These are phyloP conservation scores for Liasis olivaceus DNA, from an alignment of 2,797 vertebrate genomes.

Conservation along the genomic window DNA sequence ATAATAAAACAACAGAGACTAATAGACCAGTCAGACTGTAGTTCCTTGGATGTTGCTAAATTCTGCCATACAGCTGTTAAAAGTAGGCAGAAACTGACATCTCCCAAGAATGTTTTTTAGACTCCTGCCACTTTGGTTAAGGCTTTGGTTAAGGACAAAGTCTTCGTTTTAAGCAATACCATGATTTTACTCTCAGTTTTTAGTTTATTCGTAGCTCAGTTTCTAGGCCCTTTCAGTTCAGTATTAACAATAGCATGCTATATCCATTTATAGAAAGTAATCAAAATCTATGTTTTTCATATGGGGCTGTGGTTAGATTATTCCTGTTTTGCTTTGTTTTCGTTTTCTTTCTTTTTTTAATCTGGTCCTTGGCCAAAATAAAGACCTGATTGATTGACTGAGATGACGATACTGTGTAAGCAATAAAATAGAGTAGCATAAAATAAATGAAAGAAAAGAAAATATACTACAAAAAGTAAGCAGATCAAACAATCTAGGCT, in stretches of 20 bases:
- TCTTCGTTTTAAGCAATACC: background rate
- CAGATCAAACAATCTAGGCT: background rate
- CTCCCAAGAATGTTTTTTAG: background rate
- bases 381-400: background rate
- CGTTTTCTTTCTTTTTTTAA: background rate
- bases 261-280: background rate
- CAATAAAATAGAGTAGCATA: background rate
- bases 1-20: background rate
- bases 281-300: background rate
- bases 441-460: background rate
- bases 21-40: background rate
- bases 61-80: background rate
- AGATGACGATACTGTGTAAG: background rate
- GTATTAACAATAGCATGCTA: background rate
- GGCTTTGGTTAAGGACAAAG: background rate
- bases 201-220: background rate
- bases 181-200: background rate
- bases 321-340: background rate
- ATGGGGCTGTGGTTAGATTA: background rate
- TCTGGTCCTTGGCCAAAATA: background rate
- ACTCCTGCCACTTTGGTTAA: background rate
- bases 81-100: background rate
- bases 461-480: background rate
- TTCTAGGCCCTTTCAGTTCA: background rate
- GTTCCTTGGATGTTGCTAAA: background rate